Evolutionary conservation across 2,797 vertebrate genomes (phyloP), one percentile per base, ranked within the genome.

Genomic region (Eptatretus atami): DNA sequence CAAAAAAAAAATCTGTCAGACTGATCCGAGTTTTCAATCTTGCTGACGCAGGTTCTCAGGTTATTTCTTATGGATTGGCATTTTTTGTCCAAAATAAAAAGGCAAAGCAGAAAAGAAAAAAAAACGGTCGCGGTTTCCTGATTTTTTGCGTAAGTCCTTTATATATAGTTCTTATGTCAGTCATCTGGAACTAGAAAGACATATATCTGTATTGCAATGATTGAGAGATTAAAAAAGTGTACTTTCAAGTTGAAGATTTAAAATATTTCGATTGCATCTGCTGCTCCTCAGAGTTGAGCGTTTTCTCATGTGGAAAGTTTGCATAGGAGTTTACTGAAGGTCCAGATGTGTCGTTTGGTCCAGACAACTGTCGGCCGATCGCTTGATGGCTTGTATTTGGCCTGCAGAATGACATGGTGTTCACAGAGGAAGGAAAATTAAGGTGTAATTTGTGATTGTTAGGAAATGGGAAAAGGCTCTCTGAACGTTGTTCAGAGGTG

Each of bases 321-420:
- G 88, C 90, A 1, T 99, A 99, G 72, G 98, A 90, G 70, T n/a
- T 95, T 95, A 73, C 98, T 99, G 71, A 99, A 99, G n/a, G 73
- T 99, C 92, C 69, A 99, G 75, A 71, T 99, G 74, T 99, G 92
- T 25, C 90, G 86, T 1, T 88, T 90, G 10, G 92, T 99, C 73
- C 87, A 57, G 92, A 83, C 87, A n/a, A 95, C 90, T 0, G 86
- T 98, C 71, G 64, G 86, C 84, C 1, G 90, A 87, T 25, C 92
- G 80, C 70, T 98, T 99, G 1, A 84, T 86, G 63, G 96, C 86
- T 82, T 66, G 84, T 84, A 31, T 99, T 99, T 1, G n/a, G 90
- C 92, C 92, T 99, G 66, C 14, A 24, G n/a, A 54, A 93, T 99
- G 90, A 72, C 96, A 90, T 55, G 96, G 82, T 1, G 92, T 99